Conservation (phyloP, 2,888 invertebrate genomes). For the Lumbricus terrestris region DNA sequence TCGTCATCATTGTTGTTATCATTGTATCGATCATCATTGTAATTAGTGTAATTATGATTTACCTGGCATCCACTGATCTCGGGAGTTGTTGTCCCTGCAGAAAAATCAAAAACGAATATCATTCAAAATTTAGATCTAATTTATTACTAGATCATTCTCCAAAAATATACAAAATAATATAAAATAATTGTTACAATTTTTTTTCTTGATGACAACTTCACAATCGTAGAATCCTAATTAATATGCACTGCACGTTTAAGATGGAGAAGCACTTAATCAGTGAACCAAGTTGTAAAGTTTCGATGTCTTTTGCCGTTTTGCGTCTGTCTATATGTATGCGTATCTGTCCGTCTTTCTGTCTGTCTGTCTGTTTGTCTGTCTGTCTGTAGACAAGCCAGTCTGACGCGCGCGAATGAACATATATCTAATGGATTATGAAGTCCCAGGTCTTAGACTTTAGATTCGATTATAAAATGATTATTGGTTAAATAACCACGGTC, state of each 20-base stretch:
- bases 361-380: neutral
- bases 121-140: too few relatives aligned
- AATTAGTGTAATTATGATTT: neutral
- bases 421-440: neutral
- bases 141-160: neutral
- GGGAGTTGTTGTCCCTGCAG: neutral
- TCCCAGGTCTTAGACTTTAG: neutral
- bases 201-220: too few relatives aligned
- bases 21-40: too few relatives aligned
- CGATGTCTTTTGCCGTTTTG: too few relatives aligned
- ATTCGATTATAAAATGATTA: neutral
- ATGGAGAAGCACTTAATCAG: too few relatives aligned
- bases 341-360: neutral
- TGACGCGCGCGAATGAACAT: too few relatives aligned
- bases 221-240: too few relatives aligned
- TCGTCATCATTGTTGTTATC: too few relatives aligned
- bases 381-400: neutral
- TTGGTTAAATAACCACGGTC: neutral
- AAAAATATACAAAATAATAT: neutral
- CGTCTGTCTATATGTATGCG: neutral
- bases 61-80: neutral
- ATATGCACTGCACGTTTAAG: too few relatives aligned
- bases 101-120: neutral
- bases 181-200: neutral
- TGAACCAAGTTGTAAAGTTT: too few relatives aligned